Evolutionary conservation across 2,797 vertebrate species (phyloP), one percentile per base, ranked within the genome.

Genomic region (Gallirallus australis): DNA sequence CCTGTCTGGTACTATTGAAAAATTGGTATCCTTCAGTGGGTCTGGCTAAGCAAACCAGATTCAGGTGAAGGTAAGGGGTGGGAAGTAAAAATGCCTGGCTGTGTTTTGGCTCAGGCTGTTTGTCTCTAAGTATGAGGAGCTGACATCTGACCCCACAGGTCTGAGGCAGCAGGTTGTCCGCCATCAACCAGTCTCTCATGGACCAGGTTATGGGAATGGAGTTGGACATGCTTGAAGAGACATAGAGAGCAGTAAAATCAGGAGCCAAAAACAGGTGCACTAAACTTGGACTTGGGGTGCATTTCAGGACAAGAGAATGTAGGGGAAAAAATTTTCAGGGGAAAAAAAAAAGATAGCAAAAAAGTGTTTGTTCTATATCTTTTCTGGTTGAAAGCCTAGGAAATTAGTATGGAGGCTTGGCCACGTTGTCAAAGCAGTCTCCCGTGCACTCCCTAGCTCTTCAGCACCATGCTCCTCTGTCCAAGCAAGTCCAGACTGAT

Each of bases 371-470:
- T 6, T 27, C 27, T 54, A 23, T 11, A 9, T 40, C 21, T 82
- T 73, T 70, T 45, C 54, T 77, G 25, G 8, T 63, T 71, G 70
- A 79, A 92, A 93, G 48, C 39, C 23, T 59, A 31, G 17, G 39
- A 92, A 39, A 8, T n/a, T 56, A 57, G 19, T 0, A 0, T 37
- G 42, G 28, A 73, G 27, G 15, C 79, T 71, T 61, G 45, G 18
- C 42, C 56, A 27, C 14, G 6, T 17, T 82, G 52, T 82, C 39
- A 59, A 48, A 82, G 15, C 40, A 61, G 37, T 33, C 23, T 15
- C 37, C 24, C n/a, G 3, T 72, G 37, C 0, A 0, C 47, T 72
- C 69, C 25, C 24, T 71, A 0, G 0, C 28, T 82, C 15, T 57
- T 89, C 27, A 66, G 66, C 27, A 23, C 48, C 28, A 23, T 72